Evolutionary conservation across 2,888 invertebrate species (phyloP), one percentile per base, ranked within the genome.

Genomic region (Nomada goodeniana): DNA sequence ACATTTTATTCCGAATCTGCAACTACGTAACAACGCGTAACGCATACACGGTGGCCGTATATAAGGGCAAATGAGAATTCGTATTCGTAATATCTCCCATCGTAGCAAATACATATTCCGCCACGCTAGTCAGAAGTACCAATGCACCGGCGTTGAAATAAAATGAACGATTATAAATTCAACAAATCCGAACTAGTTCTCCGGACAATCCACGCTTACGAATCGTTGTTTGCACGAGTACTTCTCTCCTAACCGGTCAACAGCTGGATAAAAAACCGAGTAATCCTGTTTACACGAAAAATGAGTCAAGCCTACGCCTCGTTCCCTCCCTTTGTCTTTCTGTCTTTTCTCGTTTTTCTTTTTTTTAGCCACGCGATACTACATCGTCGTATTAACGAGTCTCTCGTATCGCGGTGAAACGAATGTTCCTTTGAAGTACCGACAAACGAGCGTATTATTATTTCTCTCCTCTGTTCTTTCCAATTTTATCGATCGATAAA

Each of bases 401-500:
- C 50, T 44, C 47, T 2, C 15, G 2, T 47, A 47, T 47, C 47
- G 15, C 57, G 59, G 15, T 2, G 36, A 3, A 65, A 2, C 26
- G 1, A 5, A 2, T 18, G 42, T 26, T 47, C 47, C 63, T 23
- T 75, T 36, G 23, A 47, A n/a, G 52, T 36, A 13, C 63, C 44
- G 2, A 20, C 26, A 2, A 20, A 50, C 23, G 15, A 44, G 2
- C 60, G 15, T 20, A 1, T 36, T 36, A 36, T 11, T 15, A 4
- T 47, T 23, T 26, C 26, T 61, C 20, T 11, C 20, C n/a, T n/a
- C 10, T 2, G 11, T 60, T 36, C 60, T 42, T 60, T 42, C 10
- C 18, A 4, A 13, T 47, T 71, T 67, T 68, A 72, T 68, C 73
- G 55, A 57, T 55, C 60, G 64, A 50, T 26, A 26, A 59, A 59